A percentile compares a stretch with the other conserved stretches of the same genome.
These are phyloP conservation scores for Etheostoma spectabile DNA, from an alignment of 2,113 vertebrate genomes.

Conservation along the genomic window DNA sequence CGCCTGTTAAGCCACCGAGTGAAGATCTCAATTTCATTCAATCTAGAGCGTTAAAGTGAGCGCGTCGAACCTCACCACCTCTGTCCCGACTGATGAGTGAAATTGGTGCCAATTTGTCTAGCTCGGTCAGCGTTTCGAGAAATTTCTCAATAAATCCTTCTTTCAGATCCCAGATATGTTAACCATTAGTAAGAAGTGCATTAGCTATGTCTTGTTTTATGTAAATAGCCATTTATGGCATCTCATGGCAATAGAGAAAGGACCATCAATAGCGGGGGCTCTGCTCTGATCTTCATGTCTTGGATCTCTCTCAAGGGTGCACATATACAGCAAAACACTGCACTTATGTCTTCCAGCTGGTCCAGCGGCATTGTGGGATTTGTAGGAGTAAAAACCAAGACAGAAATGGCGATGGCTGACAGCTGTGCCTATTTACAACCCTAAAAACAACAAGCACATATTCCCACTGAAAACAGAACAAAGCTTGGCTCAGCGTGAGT, in stretches of 20 bases:
- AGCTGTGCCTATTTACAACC: constrained; percentile 82
- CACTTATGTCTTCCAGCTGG: constrained; percentile 76
- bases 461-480: constrained; percentile 56
- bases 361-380: constrained; percentile 69
- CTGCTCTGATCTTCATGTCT: constrained; percentile 56
- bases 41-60: constrained; percentile 38
- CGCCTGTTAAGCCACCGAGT: constrained; percentile 45
- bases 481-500: constrained; percentile 30
- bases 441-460: constrained; percentile 71
- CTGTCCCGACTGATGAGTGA: constrained; percentile 17
- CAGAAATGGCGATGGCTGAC: constrained; percentile 56
- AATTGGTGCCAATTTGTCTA: constrained; percentile 29
- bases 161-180: constrained; percentile 33
- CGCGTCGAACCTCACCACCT: constrained; percentile 33
- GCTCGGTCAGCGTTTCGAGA: not conserved
- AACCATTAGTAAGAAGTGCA: constrained; percentile 25
- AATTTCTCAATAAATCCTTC: constrained; percentile 8
- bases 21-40: constrained; percentile 55
- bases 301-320: constrained; percentile 33
- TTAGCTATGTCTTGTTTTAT: constrained; percentile 23
- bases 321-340: constrained; percentile 43
- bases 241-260: constrained; percentile 26
- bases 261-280: constrained; percentile 17
- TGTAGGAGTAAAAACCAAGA: constrained; percentile 74
- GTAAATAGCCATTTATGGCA: constrained; percentile 4